A percentile compares a stretch with the other conserved stretches of the same genome.
Evolutionary conservation across 2,888 invertebrate genomes (phyloP).

Genomic region (Blastobasis adustella): DNA sequence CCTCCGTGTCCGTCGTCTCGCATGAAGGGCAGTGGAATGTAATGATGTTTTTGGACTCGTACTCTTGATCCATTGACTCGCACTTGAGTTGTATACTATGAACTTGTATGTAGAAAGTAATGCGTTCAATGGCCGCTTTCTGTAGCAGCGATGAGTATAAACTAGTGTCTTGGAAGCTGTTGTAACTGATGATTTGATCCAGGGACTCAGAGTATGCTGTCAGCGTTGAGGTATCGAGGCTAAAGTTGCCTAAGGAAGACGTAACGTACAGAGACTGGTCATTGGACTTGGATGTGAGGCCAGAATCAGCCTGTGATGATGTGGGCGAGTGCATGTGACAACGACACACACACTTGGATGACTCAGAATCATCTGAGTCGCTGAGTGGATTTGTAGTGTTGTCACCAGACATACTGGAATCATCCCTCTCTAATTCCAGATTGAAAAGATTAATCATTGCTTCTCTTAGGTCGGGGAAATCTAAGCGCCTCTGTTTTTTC

Average conservation of each 20-base stretch:
- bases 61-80: conserved; percentile 26
- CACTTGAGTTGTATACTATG: conserved; percentile 55
- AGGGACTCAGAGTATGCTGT: conserved; percentile 62
- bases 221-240: conserved; percentile 48
- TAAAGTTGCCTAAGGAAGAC: conserved; percentile 63
- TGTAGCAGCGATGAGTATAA: conserved; percentile 44
- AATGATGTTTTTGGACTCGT: conserved; percentile 36
- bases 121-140: conserved; percentile 56
- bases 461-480: conserved; percentile 58
- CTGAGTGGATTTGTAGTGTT: not conserved
- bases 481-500: conserved; percentile 52
- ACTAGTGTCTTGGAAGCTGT: conserved; percentile 55
- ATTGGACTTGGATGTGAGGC: conserved; percentile 36
- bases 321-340: conserved; percentile 35
- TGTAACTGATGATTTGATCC: conserved; percentile 55
- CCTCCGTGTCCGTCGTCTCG: conserved; percentile 39
- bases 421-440: conserved; percentile 18
- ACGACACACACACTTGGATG: conserved; percentile 30
- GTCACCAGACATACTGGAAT: not conserved
- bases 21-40: conserved; percentile 54
- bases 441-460: conserved; percentile 49
- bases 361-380: conserved; percentile 15
- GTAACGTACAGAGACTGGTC: conserved; percentile 43
- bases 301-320: conserved; percentile 38
- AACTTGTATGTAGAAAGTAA: conserved; percentile 62